These are phyloP conservation scores for Standfussiana lucernea DNA, from an alignment of 2,888 invertebrate genomes.

Conservation along the genomic window DNA sequence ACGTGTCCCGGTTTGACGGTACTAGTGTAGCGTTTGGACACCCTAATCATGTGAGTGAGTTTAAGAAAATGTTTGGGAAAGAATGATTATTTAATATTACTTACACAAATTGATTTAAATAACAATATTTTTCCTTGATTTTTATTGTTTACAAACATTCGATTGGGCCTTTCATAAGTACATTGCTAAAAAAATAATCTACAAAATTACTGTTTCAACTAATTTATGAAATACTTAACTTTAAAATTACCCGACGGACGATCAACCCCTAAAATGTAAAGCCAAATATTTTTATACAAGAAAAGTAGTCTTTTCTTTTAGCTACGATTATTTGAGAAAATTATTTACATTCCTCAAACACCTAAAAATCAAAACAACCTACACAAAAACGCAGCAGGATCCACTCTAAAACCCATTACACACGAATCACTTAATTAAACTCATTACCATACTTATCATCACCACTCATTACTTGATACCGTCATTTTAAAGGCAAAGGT, in stretches of 20 bases:
- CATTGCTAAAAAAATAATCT: background rate
- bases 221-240: background rate
- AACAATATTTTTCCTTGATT: background rate
- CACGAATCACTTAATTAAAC: conserved; percentile 81
- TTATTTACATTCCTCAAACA: background rate
- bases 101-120: background rate
- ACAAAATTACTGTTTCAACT: background rate
- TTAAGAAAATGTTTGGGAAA: conserved; percentile 16
- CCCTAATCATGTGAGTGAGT: conserved; percentile 56
- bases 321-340: background rate
- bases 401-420: conserved; percentile 81
- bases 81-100: background rate
- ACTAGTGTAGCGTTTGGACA: conserved; percentile 63
- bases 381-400: conserved; percentile 78
- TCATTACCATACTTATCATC: conserved; percentile 84
- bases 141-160: background rate
- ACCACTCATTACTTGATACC: conserved; percentile 74
- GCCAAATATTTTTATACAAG: background rate
- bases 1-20: conserved; percentile 77
- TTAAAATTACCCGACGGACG: background rate
- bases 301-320: background rate
- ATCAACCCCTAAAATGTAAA: background rate
- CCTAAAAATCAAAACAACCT: conserved; percentile 46
- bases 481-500: conserved; percentile 84
- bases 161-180: background rate